Percentiles rank a stretch among this genome's conserved stretches.
Evolutionary conservation across 2,888 invertebrate genomes (phyloP).

Genomic region (Marronus borbonicus): DNA sequence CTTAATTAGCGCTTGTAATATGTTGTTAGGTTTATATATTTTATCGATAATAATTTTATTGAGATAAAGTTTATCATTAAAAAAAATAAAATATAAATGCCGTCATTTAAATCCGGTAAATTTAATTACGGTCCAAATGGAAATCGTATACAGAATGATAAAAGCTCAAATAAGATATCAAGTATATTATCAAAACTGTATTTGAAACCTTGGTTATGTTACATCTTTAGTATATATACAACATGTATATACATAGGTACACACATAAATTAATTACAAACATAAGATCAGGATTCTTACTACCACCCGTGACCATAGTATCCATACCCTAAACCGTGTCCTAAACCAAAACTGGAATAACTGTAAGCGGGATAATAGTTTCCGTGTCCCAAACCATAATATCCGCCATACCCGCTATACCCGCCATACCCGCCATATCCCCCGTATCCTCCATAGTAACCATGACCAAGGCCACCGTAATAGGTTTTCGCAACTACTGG

Average conservation of each 20-base stretch:
- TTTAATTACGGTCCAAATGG: too few species aligned
- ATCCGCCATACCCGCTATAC: slow-evolving; percentile 53
- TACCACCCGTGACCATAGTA: slow-evolving; percentile 55
- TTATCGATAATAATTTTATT: too few species aligned
- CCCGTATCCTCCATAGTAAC: slow-evolving; percentile 51
- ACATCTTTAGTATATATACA: background rate
- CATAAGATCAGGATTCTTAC: slow-evolving; percentile 26
- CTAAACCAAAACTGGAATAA: slow-evolving; percentile 53
- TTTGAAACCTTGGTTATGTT: background rate
- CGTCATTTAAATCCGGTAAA: too few species aligned
- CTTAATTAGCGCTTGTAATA: too few species aligned
- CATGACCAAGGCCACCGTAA: slow-evolving; percentile 52
- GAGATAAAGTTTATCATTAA: too few species aligned
- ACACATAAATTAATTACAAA: background rate
- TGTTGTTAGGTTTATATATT: too few species aligned
- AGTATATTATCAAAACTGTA: background rate
- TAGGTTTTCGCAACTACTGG: slow-evolving; percentile 49
- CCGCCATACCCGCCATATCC: slow-evolving; percentile 54
- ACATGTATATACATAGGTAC: background rate
- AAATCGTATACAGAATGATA: too few species aligned
- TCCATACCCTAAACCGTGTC: slow-evolving; percentile 55
- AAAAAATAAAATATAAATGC: too few species aligned
- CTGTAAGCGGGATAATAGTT: slow-evolving; percentile 50
- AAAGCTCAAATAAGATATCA: background rate
- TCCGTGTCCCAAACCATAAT: slow-evolving; percentile 48